A percentile compares a stretch with the other conserved stretches of the same genome.
Evolutionary conservation across 2,113 vertebrate genomes (phyloP).

Genomic region (Nansenia antarctica): DNA sequence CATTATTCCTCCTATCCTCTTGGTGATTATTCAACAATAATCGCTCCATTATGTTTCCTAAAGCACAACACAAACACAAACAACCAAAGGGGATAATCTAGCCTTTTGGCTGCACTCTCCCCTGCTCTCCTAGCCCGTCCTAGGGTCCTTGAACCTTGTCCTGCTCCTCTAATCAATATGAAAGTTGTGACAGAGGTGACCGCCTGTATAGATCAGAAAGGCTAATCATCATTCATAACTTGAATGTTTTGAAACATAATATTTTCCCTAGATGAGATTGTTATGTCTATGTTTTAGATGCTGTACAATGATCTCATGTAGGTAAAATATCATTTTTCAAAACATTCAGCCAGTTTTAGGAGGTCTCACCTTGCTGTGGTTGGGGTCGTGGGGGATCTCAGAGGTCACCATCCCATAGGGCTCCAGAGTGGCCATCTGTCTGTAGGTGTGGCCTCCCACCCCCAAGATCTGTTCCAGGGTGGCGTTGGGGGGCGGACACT

Average conservation of each 20-base stretch:
- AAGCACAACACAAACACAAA: background rate
- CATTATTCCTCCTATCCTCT: background rate
- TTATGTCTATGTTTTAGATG: too few relatives aligned
- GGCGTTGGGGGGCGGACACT: slow-evolving; percentile 53
- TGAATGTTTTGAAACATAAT: too few relatives aligned
- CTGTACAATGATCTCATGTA: too few relatives aligned
- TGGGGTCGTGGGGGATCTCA: slow-evolving; percentile 43
- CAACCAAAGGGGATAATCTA: background rate
- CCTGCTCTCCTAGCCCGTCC: background rate
- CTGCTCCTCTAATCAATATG: background rate
- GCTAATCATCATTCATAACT: too few relatives aligned
- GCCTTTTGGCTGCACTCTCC: background rate
- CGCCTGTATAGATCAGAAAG: too few relatives aligned
- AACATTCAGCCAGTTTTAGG: background rate
- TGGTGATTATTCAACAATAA: background rate
- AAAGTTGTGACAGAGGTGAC: background rate
- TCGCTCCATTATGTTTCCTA: background rate
- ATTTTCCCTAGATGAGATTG: too few relatives aligned
- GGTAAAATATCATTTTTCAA: background rate
- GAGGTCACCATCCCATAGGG: slow-evolving; percentile 47
- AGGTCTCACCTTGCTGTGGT: slow-evolving; percentile 62
- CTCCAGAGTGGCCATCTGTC: slow-evolving; percentile 45
- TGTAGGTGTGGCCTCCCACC: slow-evolving; percentile 49
- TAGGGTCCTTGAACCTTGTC: background rate
- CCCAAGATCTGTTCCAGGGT: slow-evolving; percentile 66